Evolutionary conservation across 2,888 invertebrate genomes (phyloP).

Genomic region (Caenorhabditis sinica): DNA sequence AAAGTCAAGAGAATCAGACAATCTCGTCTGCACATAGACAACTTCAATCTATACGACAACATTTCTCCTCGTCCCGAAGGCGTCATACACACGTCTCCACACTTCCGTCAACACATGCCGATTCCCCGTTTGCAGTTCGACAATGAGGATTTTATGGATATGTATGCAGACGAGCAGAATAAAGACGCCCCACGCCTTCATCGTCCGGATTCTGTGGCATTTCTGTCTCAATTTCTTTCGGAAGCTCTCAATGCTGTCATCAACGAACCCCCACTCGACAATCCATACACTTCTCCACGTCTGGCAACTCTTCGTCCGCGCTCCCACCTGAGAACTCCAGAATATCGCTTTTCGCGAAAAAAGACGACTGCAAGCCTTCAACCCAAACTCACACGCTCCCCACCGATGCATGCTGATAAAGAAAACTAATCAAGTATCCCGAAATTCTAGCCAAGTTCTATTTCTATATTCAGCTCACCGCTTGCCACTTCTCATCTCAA

Average conservation of each 20-base stretch:
- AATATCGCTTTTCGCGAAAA: neutral
- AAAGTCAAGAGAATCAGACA: slow-evolving; percentile 25
- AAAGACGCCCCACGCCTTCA: neutral
- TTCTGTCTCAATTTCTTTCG: slow-evolving; percentile 23
- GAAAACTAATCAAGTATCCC: slow-evolving; percentile 10
- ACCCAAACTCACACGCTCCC: slow-evolving; percentile 5
- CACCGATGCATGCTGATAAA: slow-evolving; percentile 8
- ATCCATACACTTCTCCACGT: neutral
- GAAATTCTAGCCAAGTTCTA: neutral
- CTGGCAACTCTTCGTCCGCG: slow-evolving; percentile 5
- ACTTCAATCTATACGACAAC: neutral
- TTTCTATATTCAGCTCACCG: neutral
- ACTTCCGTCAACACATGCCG: slow-evolving; percentile 6
- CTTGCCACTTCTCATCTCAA: neutral
- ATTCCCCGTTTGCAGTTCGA: slow-evolving; percentile 37
- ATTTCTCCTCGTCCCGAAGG: neutral
- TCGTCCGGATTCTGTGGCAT: slow-evolving; percentile 26
- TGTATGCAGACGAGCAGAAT: slow-evolving; percentile 3
- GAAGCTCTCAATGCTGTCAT: slow-evolving; percentile 10
- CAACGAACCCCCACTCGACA: slow-evolving; percentile 1
- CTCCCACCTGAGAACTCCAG: neutral
- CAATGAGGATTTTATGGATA: slow-evolving; percentile 40
- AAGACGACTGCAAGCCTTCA: neutral
- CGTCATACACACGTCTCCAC: neutral
- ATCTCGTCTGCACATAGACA: neutral